Base-by-base conservation (phyloP, 2,888 invertebrate species). In the Sesia bembeciformis region DNA sequence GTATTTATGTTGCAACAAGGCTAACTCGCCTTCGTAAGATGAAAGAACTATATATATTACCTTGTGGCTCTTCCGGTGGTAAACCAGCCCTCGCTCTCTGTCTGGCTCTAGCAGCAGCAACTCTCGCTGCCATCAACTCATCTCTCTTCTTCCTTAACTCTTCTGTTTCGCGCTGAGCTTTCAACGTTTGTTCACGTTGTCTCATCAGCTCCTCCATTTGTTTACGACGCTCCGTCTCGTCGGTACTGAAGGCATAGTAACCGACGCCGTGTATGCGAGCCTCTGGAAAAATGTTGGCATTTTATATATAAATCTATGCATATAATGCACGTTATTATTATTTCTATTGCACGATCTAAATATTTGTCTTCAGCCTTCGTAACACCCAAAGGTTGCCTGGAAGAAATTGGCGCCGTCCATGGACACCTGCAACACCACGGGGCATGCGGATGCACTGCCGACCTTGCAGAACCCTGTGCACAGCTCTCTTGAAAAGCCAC, bases 201-300 rank as follows among this genome's bases (percentile, higher is more conserved):
- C 93, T 92, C 53, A 92, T 90, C 55, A 98, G 85, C 63, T 93
- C 93, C 53, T 93, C 93, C 90, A 97, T 95, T 79, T 98, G 97
- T 65, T 93, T 92, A 1, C 90, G 86, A 62, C 98, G 93, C 67
- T 93, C 92, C 3, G 91, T 90, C 65, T 97, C 96, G 66, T 98
- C 95, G 51, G 94, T 95, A 7, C 97, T 96, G 79, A 98, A 98
- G 39, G 94, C 92, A 81, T 94, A 98, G 83, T 96, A 98, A 4
- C 96, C 96, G 23, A 97, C 97, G 70, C 98, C 98, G 74, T 98
- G 98, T 6, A 94, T 92, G 58, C 98, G 91, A 0, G 97, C 96
- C 93, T 98, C 98, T 93, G 79, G 3, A 63, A 57, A 53, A 23
- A 41, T 39, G 1, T 23, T 23, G 2, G 23, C 23, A 23, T 23